Percentiles rank a stretch among this genome's conserved stretches.
phyloP scores from a whole-genome alignment of 2,888 invertebrate species.

The Octodonta nipae region DNA sequence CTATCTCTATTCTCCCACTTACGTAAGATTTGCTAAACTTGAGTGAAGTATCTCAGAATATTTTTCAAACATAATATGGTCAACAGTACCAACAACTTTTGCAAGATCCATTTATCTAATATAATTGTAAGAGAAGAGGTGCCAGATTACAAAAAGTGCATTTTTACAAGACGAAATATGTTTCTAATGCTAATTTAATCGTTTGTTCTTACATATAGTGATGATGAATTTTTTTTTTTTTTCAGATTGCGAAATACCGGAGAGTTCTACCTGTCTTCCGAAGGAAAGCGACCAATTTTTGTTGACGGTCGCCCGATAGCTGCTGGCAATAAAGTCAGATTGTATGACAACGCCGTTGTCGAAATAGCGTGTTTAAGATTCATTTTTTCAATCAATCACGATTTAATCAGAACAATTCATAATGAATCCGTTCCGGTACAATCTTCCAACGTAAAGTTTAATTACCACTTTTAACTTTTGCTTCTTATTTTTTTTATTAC shows the following conservation, averaged over 20 bases:
- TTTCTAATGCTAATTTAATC: too few relatives aligned
- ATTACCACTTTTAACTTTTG: neutral
- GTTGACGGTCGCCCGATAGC: constrained; percentile 86
- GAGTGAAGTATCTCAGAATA: too few relatives aligned
- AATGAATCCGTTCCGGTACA: constrained; percentile 77
- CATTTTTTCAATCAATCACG: constrained; percentile 85
- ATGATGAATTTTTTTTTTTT: constrained; percentile 10
- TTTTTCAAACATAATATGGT: too few relatives aligned
- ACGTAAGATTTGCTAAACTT: too few relatives aligned
- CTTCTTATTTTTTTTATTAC: neutral
- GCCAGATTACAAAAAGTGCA: too few relatives aligned
- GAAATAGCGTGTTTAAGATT: constrained; percentile 89
- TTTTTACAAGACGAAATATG: too few relatives aligned
- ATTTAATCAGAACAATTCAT: constrained; percentile 75
- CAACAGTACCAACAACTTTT: too few relatives aligned
- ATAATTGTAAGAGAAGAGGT: too few relatives aligned
- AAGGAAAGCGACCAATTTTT: constrained; percentile 87
- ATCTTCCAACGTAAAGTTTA: constrained; percentile 35
- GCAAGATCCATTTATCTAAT: too few relatives aligned
- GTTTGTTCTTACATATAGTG: too few relatives aligned
- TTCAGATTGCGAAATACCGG: constrained; percentile 72
- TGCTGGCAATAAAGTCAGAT: constrained; percentile 74
- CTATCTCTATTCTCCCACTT: too few relatives aligned
- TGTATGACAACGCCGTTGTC: constrained; percentile 87
- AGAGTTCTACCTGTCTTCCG: constrained; percentile 88